Base-by-base conservation (phyloP, 2,797 vertebrate species). In the Arrhamphus sclerolepis region DNA sequence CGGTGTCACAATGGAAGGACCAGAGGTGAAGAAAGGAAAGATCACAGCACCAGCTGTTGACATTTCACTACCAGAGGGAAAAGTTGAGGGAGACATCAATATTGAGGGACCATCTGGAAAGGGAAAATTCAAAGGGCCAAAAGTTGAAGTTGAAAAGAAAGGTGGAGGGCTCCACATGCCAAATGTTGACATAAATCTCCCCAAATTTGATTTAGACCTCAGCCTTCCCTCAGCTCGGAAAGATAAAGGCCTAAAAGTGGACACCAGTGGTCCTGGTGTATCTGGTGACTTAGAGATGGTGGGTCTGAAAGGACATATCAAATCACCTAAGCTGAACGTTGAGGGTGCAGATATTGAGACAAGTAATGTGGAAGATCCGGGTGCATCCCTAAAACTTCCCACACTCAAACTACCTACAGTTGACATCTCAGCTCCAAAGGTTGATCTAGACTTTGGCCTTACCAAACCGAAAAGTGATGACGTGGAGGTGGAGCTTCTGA, bases 391-490 rank as follows among this genome's bases (percentile, higher is more conserved):
- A 3, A 92, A 92, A 81, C 71, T 92, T 52, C 92, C 93, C 0
- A 88, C 68, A 51, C 85, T 93, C 34, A 92, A 92, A 88, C 68
- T 94, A 66, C 93, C 92, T 20, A 83, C 91, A 47, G 90, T 96
- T 31, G 92, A 95, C 46, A 93, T 96, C 40, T 91, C 92, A 28
- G 88, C 92, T 51, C 94, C 95, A 0, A 94, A 90, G 43, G 84
- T 95, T 56, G 88, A 92, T 58, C 80, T 95, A 44, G 93, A 93
- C 34, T 90, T 95, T 77, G 87, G 80, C 19, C 69, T 91, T 24
- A 78, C 87, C 44, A 90, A 92, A 46, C 78, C 76, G 60, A 93
- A 91, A 86, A 62, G 24, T 42, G 91, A 92, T 10, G 83, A 85
- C 42, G 85, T 88, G 1, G 81, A 91, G 64, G 73, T 90, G 40